Evolutionary conservation across 2,888 invertebrate genomes (phyloP).

Genomic region (Pheosia gnoma): DNA sequence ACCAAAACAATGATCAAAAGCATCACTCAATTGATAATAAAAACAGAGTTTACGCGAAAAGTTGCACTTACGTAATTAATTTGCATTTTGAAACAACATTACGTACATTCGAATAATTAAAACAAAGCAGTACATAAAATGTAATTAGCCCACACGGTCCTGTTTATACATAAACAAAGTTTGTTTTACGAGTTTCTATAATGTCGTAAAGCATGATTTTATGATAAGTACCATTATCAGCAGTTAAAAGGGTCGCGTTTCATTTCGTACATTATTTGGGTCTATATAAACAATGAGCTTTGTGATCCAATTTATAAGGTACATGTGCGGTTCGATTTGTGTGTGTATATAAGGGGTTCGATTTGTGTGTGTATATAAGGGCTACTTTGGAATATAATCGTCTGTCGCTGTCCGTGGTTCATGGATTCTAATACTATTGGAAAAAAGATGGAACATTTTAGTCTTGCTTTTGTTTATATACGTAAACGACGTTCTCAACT

Average conservation of each 20-base stretch:
- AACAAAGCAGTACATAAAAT: constrained; percentile 30
- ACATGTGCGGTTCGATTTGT: neutral
- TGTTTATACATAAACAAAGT: constrained; percentile 38
- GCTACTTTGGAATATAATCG: no score
- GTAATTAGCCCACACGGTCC: constrained; percentile 30
- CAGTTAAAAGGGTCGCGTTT: constrained; percentile 38
- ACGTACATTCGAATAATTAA: constrained; percentile 16
- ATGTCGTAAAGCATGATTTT: constrained; percentile 38
- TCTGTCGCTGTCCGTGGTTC: no score
- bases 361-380: neutral
- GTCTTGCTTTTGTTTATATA: neutral
- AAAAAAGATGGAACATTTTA: neutral
- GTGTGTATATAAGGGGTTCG: neutral
- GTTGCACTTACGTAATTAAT: constrained; percentile 2
- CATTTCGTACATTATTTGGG: constrained; percentile 34
- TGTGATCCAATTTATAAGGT: neutral
- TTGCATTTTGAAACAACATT: constrained; percentile 14
- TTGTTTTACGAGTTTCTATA: constrained; percentile 39
- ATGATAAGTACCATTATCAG: constrained; percentile 36
- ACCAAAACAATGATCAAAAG: neutral
- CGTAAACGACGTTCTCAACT: no score
- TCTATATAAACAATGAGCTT: constrained; percentile 24
- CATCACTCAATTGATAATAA: constrained; percentile 3
- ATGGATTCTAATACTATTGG: no score
- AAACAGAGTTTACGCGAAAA: neutral